Conservation (phyloP, 2,113 vertebrate genomes). For the Panurus biarmicus region DNA sequence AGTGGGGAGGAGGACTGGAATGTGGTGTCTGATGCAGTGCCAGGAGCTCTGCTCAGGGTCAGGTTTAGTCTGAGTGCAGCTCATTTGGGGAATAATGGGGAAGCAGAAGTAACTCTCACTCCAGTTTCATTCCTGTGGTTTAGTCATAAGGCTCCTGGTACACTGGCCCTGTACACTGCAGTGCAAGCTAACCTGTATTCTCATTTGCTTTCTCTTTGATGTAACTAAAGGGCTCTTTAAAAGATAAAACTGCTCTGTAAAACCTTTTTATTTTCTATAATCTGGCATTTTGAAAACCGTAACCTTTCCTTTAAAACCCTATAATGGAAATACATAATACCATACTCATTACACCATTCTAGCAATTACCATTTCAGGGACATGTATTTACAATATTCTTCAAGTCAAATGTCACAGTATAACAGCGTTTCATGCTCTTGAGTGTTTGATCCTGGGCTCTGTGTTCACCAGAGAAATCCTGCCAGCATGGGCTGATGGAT, state of each 20-base stretch:
- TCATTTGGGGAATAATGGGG: neutral
- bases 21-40: neutral
- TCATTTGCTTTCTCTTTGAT: neutral
- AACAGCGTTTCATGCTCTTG: neutral
- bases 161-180: neutral
- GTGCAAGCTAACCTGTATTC: neutral
- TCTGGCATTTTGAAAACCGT: neutral
- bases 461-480: neutral
- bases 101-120: neutral
- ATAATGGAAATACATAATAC: neutral
- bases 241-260: neutral
- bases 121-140: neutral
- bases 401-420: neutral
- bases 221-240: neutral
- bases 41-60: neutral
- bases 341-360: neutral
- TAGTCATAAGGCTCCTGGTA: neutral
- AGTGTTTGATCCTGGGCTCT: neutral
- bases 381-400: neutral
- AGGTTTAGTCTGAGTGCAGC: neutral
- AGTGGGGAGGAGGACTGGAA: neutral
- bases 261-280: neutral
- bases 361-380: neutral
- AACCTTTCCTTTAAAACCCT: slow-evolving; percentile 22
- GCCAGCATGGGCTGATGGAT: neutral